These are phyloP conservation scores for Brachypalpus laphriformis DNA, from an alignment of 2,888 invertebrate species.

Conservation along the genomic window DNA sequence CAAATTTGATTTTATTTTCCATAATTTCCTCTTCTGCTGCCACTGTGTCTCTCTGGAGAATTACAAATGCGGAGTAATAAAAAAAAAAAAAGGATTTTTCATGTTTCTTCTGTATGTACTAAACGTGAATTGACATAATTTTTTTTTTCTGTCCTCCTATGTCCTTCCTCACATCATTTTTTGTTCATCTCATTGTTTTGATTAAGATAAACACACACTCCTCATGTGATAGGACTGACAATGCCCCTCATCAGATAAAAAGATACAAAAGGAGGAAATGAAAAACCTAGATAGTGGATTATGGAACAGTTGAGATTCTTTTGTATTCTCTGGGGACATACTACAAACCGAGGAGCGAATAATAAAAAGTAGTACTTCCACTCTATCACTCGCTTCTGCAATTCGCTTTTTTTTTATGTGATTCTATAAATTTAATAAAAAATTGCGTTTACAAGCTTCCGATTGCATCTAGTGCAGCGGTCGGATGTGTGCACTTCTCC, in stretches of 20 bases:
- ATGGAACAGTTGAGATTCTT: slow-evolving; percentile 11
- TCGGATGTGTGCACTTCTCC: not conserved
- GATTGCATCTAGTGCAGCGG: not conserved
- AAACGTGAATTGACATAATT: slow-evolving; percentile 6
- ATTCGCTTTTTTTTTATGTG: slow-evolving; percentile 20
- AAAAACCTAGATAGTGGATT: slow-evolving; percentile 27
- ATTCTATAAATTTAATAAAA: slow-evolving; percentile 49
- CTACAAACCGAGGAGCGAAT: not conserved
- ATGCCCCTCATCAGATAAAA: slow-evolving; percentile 32
- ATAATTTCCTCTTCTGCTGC: slow-evolving; percentile 20
- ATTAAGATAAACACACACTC: slow-evolving; percentile 48
- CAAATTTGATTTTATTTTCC: slow-evolving; percentile 44
- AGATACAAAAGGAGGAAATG: not conserved
- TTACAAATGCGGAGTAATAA: slow-evolving; percentile 16
- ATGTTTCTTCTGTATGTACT: slow-evolving; percentile 1
- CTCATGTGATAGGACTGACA: slow-evolving; percentile 11
- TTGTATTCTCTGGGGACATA: slow-evolving; percentile 28
- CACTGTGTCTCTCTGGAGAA: slow-evolving; percentile 24
- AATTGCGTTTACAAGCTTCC: slow-evolving; percentile 20
- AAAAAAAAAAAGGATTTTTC: slow-evolving; percentile 40
- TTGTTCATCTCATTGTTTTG: slow-evolving; percentile 21
- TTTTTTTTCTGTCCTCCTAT: not conserved
- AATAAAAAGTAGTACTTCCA: not conserved
- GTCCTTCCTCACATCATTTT: slow-evolving; percentile 8
- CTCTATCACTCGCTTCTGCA: not conserved